phyloP scores from a whole-genome alignment of 2,113 vertebrate genomes.

The Spilogale gracilis region DNA sequence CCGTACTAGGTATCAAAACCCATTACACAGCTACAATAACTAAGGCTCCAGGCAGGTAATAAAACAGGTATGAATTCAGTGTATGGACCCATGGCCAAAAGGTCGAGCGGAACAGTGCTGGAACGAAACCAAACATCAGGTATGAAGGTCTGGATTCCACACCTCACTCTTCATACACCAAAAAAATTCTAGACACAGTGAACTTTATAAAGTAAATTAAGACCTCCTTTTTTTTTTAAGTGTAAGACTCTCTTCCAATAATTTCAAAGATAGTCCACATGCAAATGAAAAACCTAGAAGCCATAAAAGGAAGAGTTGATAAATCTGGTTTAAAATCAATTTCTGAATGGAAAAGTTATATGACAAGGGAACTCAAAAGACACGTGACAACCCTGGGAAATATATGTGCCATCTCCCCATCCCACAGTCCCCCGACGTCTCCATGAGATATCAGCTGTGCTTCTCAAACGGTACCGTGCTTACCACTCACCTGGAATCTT shows the following conservation, averaged over 20 bases:
- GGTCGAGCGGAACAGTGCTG: neutral
- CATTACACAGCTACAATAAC: neutral
- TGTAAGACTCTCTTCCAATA: neutral
- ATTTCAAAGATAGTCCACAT: neutral
- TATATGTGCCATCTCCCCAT: neutral
- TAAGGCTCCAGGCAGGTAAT: neutral
- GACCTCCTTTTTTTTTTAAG: neutral
- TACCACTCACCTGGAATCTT: neutral
- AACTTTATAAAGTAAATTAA: neutral
- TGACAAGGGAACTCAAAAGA: neutral
- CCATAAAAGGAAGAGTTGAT: neutral
- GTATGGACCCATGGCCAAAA: neutral
- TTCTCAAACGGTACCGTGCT: neutral
- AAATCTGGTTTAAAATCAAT: constrained; percentile 35
- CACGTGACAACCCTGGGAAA: neutral
- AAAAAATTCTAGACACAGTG: neutral
- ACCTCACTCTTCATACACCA: neutral
- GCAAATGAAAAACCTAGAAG: constrained; percentile 27
- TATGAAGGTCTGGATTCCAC: neutral
- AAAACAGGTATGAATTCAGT: neutral
- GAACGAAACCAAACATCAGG: neutral
- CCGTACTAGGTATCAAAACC: neutral
- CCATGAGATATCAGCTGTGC: neutral
- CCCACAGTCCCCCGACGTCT: neutral
- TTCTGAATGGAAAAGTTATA: constrained; percentile 13